These are phyloP conservation scores for Montipora cactus DNA, from an alignment of 64 coral and sea anemone species.

Conservation along the genomic window DNA sequence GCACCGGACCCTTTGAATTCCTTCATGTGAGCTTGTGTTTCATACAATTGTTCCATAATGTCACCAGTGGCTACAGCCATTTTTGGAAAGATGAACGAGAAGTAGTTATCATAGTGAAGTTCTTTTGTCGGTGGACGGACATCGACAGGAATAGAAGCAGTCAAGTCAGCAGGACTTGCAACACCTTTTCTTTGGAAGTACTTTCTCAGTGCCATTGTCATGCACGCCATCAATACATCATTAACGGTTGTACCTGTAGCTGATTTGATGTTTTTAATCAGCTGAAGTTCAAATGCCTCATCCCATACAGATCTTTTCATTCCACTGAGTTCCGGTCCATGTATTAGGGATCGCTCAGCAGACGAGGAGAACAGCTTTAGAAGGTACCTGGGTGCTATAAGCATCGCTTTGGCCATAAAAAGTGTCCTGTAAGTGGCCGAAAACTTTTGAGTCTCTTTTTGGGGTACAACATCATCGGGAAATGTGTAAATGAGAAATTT, in stretches of 20 bases:
- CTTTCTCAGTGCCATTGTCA: background rate
- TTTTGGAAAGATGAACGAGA: conserved; percentile 81
- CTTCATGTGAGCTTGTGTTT: conserved; percentile 50
- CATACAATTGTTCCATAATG: conserved; percentile 47
- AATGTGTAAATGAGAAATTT: conserved; percentile 67
- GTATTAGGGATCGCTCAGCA: conserved; percentile 73
- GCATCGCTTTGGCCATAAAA: conserved; percentile 68
- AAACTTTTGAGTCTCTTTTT: conserved; percentile 80
- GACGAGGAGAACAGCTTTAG: conserved; percentile 27
- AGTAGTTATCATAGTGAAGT: conserved; percentile 77
- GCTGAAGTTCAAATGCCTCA: conserved; percentile 64
- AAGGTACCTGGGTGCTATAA: conserved; percentile 50
- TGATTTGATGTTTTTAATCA: conserved; percentile 85
- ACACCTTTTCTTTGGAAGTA: conserved; percentile 84
- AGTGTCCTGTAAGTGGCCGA: conserved; percentile 18
- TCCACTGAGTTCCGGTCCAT: conserved; percentile 39
- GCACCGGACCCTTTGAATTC: conserved; percentile 77
- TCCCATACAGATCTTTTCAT: conserved; percentile 82
- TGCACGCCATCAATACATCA: background rate
- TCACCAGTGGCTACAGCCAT: conserved; percentile 62
- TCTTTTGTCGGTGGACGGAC: conserved; percentile 52
- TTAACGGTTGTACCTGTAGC: conserved; percentile 90
- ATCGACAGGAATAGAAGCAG: conserved; percentile 86
- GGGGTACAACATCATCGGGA: conserved; percentile 57
- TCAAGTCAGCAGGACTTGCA: conserved; percentile 75